Conservation (phyloP, 2,113 vertebrate species). For the Chaetorhynchus papuensis region DNA sequence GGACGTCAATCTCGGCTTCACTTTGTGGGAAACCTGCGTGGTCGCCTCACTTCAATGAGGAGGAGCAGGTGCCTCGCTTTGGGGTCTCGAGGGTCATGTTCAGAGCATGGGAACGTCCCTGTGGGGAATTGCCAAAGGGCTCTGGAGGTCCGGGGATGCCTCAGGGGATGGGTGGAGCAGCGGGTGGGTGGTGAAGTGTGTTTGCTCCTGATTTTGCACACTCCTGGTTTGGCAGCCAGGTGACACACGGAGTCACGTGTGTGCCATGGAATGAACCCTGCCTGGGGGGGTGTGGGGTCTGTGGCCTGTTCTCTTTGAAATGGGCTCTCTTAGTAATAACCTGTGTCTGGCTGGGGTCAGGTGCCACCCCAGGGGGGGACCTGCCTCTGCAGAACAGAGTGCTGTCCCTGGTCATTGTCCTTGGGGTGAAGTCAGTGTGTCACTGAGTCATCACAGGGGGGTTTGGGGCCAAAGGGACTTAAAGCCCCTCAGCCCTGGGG, state of each 20-base stretch:
- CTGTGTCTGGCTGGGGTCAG: background rate
- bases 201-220: background rate
- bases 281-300: background rate
- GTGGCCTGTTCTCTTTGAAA: background rate
- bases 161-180: background rate
- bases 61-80: background rate
- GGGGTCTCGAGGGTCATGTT: background rate
- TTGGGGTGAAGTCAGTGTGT: background rate
- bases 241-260: rapidly evolving
- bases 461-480: background rate
- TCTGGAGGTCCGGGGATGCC: background rate
- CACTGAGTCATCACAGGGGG: background rate
- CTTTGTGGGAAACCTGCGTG: background rate
- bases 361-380: too few relatives aligned
- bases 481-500: background rate
- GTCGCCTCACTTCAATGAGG: background rate
- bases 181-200: background rate
- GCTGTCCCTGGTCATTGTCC: background rate
- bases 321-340: background rate
- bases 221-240: background rate
- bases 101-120: background rate
- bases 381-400: background rate
- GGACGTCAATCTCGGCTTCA: background rate
- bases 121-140: background rate
- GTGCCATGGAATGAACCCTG: background rate